phyloP scores from a whole-genome alignment of 2,888 invertebrate genomes.

The Nudaria mundana region DNA sequence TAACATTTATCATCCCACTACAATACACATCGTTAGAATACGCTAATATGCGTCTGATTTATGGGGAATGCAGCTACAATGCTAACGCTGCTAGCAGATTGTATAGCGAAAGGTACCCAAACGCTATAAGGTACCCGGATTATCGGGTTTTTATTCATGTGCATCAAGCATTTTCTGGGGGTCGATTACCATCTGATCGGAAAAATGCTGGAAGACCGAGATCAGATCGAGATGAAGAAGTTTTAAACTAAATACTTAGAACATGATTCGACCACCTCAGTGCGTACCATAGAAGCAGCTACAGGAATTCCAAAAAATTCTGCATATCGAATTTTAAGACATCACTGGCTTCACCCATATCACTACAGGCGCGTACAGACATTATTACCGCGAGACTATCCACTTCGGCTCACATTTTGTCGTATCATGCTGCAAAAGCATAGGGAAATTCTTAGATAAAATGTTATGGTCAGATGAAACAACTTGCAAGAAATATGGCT shows the following conservation, averaged over 20 bases:
- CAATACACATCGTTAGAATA: constrained; percentile 16
- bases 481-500: too few species aligned
- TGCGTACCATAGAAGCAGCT: constrained; percentile 8
- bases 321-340: constrained; percentile 5
- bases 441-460: not conserved
- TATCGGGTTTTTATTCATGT: constrained; percentile 13
- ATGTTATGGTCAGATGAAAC: too few species aligned
- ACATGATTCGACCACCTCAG: constrained; percentile 6
- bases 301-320: constrained; percentile 6
- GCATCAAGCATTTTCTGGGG: constrained; percentile 13
- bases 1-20: constrained; percentile 11
- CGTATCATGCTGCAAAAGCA: not conserved
- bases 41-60: constrained; percentile 22
- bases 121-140: constrained; percentile 9
- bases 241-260: constrained; percentile 13
- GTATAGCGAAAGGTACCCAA: not conserved
- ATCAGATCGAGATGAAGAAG: constrained; percentile 11
- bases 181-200: constrained; percentile 11
- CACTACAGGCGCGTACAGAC: constrained; percentile 5
- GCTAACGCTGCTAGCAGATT: not conserved
- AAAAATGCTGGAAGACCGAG: constrained; percentile 16
- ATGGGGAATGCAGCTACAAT: too few species aligned
- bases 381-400: not conserved
- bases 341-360: constrained; percentile 3
- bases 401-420: not conserved